Evolutionary conservation across 2,113 vertebrate species (phyloP).

Genomic region (Amia ocellicauda): DNA sequence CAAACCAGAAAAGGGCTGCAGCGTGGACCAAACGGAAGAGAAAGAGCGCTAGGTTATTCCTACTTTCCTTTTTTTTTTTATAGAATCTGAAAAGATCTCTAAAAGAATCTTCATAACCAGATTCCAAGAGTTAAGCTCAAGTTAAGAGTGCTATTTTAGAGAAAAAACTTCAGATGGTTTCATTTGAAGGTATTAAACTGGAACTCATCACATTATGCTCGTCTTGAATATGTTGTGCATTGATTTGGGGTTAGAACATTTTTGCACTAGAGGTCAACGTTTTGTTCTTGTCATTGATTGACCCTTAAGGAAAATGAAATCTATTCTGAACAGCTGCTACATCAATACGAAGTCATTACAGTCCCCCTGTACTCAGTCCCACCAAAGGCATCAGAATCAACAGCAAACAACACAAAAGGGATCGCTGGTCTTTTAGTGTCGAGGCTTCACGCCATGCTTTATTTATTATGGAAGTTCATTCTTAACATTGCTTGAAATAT

Average conservation of each 20-base stretch:
- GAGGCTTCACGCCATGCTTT: too few species aligned
- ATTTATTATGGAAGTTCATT: too few species aligned
- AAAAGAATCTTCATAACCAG: conserved; percentile 3
- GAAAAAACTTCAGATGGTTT: conserved; percentile 38
- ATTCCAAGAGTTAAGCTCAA: conserved; percentile 4
- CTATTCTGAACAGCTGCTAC: conserved; percentile 34
- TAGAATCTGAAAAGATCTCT: conserved; percentile 2
- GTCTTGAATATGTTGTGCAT: conserved; percentile 40
- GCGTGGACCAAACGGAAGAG: conserved; percentile 26
- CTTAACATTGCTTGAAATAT: too few species aligned
- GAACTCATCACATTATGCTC: conserved; percentile 48
- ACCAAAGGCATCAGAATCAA: conserved; percentile 5
- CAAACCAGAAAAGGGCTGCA: conserved; percentile 18
- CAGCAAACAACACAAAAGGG: neutral
- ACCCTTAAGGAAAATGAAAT: conserved; percentile 27
- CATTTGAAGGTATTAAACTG: conserved; percentile 54
- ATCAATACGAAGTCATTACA: too few species aligned
- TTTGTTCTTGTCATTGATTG: conserved; percentile 30
- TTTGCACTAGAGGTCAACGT: conserved; percentile 53
- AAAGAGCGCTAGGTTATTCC: conserved; percentile 6
- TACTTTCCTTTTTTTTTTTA: conserved; percentile 28
- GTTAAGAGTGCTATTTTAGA: conserved; percentile 11
- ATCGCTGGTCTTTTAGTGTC: neutral
- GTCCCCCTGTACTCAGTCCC: too few species aligned
- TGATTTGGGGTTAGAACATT: conserved; percentile 39